Percentiles rank a stretch among this genome's conserved stretches.
Evolutionary conservation across 2,113 vertebrate genomes (phyloP).

Genomic region (Kryptolebias marmoratus): DNA sequence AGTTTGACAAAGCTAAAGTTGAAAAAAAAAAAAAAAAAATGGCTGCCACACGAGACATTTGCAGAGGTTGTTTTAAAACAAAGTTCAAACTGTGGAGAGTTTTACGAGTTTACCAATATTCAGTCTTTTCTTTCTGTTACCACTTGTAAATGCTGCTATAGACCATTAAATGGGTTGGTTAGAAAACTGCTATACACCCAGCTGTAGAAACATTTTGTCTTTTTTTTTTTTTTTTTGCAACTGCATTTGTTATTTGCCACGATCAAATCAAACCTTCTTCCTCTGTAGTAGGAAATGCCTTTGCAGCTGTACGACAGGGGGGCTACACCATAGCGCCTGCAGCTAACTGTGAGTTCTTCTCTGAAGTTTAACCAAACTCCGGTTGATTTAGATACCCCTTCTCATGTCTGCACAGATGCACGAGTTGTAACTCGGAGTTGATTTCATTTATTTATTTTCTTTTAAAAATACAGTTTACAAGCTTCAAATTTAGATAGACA

Average conservation of each 20-base stretch:
- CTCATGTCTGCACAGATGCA: not conserved
- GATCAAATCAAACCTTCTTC: conserved; percentile 21
- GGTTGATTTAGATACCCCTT: not conserved
- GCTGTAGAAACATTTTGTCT: not conserved
- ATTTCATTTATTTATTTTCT: too few relatives aligned
- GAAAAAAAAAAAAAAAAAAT: too few relatives aligned
- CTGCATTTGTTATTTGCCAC: conserved; percentile 3
- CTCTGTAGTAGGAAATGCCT: conserved; percentile 74
- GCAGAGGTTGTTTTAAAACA: too few relatives aligned
- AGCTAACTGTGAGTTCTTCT: conserved; percentile 73
- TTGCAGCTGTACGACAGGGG: conserved; percentile 70
- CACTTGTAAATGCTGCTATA: too few relatives aligned
- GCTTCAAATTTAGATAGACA: not conserved
- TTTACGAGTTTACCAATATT: too few relatives aligned
- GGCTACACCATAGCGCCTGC: conserved; percentile 72
- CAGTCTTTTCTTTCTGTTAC: too few relatives aligned
- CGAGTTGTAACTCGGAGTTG: not conserved
- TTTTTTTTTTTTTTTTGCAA: not conserved
- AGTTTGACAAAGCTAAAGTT: conserved; percentile 22
- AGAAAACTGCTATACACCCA: not conserved
- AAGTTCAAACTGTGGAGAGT: too few relatives aligned
- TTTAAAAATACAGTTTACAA: not conserved
- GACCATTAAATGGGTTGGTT: too few relatives aligned
- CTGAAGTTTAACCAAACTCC: not conserved
- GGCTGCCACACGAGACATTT: not conserved